A percentile compares a stretch with the other conserved stretches of the same genome.
Conservation (phyloP, 2,113 vertebrate genomes). For the Pimephales promelas region DNA sequence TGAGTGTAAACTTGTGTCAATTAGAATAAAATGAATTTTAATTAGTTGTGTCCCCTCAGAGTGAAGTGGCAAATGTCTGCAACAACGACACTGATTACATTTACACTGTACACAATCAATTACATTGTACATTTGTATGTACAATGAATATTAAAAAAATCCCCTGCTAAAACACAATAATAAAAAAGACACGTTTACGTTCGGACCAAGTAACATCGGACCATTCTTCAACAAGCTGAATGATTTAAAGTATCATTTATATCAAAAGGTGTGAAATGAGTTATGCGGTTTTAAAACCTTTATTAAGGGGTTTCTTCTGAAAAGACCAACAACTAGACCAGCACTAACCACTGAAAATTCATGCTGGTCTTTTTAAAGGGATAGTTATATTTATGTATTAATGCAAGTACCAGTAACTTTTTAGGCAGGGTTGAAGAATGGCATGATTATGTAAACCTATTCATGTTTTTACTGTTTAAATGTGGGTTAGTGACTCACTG, state of each 20-base stretch:
- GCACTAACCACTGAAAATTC: neutral
- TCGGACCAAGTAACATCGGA: neutral
- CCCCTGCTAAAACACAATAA: too few relatives aligned
- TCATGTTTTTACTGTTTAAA: slow-evolving; percentile 5
- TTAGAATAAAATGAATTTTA: neutral
- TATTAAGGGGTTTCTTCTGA: neutral
- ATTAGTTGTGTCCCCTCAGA: neutral
- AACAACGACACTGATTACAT: neutral
- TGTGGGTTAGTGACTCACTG: slow-evolving; percentile 78
- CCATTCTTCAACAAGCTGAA: neutral
- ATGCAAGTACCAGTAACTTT: neutral
- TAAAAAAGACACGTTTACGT: neutral
- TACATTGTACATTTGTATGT: neutral
- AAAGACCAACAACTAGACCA: neutral
- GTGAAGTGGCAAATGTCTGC: neutral
- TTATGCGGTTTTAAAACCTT: neutral
- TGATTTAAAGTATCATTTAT: neutral
- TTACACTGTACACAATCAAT: neutral
- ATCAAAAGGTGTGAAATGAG: neutral
- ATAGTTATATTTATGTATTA: neutral
- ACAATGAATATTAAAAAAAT: neutral
- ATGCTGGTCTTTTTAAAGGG: neutral
- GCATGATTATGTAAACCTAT: slow-evolving; percentile 10
- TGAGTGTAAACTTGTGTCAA: neutral
- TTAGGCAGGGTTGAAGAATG: neutral